Conservation (phyloP, 2,888 invertebrate genomes). For the Drosophila kuntzei region DNA sequence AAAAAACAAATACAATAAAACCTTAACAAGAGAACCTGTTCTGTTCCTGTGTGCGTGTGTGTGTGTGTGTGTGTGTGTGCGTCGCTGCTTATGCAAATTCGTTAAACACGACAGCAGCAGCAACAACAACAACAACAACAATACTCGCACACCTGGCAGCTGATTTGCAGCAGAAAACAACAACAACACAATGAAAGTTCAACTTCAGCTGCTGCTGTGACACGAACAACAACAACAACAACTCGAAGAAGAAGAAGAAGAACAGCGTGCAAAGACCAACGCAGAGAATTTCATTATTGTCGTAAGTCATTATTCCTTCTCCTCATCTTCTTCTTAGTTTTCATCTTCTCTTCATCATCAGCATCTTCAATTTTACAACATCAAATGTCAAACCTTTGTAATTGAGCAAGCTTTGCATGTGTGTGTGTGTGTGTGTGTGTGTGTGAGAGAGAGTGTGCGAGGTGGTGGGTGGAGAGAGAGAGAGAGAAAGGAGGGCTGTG, state of each 20-base stretch:
- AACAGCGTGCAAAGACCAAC: conserved; percentile 44
- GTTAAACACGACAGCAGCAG: conserved; percentile 21
- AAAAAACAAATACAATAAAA: conserved; percentile 6
- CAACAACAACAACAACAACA: conserved; percentile 29
- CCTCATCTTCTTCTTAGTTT: not conserved
- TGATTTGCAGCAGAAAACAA: conserved; percentile 54
- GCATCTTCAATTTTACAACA: conserved; percentile 5
- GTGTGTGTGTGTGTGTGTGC: conserved; percentile 25
- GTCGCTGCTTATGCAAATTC: conserved; percentile 53
- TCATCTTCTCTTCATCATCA: conserved; percentile 4
- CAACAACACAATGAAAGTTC: conserved; percentile 51
- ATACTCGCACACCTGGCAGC: conserved; percentile 67
- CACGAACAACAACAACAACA: conserved; percentile 28
- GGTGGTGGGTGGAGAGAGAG: not conserved
- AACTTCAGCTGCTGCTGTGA: conserved; percentile 44
- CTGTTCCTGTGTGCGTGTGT: conserved; percentile 30
- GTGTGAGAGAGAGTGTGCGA: not conserved
- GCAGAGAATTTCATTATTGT: conserved; percentile 46
- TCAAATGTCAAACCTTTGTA: conserved; percentile 15
- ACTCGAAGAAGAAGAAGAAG: conserved; percentile 15
- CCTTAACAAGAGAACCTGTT: conserved; percentile 55
- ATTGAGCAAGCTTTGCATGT: conserved; percentile 1
- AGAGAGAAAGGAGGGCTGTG: not conserved
- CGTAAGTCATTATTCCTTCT: conserved; percentile 43
- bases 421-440: not conserved